Base-by-base conservation (phyloP, 2,113 vertebrate species). In the Seriola rivoliana region DNA sequence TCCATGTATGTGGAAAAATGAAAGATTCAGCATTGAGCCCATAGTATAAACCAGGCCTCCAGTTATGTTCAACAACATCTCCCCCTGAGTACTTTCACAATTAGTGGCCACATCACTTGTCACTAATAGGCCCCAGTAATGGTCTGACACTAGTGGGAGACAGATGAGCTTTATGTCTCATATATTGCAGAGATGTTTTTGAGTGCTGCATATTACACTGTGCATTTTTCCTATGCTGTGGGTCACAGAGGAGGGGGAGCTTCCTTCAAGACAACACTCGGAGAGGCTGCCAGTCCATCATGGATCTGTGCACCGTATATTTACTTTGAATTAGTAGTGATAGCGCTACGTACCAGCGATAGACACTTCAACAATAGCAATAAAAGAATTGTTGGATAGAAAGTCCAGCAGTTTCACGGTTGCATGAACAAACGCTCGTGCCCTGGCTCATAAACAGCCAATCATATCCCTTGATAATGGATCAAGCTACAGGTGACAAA, bases 51-150 rank as follows among this genome's bases (percentile, higher is more conserved):
- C 40, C 16, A 44, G 46, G 23, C 25, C 57, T 57, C 12, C 17
- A 6, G 40, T 59, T 34, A 42, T 63, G 59, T 58, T 71, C 29
- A 68, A 19, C 50, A 44, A 4, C 57, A 36, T 46, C 34, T 48
- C 55, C 36, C 32, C 54, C 19, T 11, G 29, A 42, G 63, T 50
- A 90, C 93, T 95, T 91, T 94, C 92, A 95, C 70, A 95, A 94
- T 69, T 64, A 77, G 13, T 38, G 19, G 54, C 52, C 92, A 93
- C 93, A 91, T 96, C 80, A 95, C 94, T 96, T 71, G 93, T 94
- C 95, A 13, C 66, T 75, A 75, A 82, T 36, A 48, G 38, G 52
- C 38, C 16, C 11, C 10, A 42, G 23, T 17, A 70, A 82, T 62
- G 55, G 57, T 55, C 25, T 69, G 65, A 38, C 68, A 38, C 65